Evolutionary conservation across 1,140 invertebrate genomes (phyloP).

Genomic region (Plectrocnemia conspersa): DNA sequence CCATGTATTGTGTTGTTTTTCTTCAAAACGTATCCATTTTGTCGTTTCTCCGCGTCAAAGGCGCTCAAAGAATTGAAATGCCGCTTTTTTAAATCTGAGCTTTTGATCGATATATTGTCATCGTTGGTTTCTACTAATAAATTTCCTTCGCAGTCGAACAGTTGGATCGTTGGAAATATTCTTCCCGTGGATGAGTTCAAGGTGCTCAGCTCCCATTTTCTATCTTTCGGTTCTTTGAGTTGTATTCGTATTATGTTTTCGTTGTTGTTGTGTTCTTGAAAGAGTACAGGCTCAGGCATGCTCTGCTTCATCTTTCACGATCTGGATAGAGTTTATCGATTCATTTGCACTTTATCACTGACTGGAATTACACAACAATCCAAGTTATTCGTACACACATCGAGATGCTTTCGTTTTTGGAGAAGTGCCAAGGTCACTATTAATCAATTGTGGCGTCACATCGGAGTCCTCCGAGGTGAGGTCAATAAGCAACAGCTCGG

Average conservation of each 20-base stretch:
- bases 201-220: slow-evolving; percentile 50
- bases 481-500: neutral
- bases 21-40: slow-evolving; percentile 38
- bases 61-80: slow-evolving; percentile 42
- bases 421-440: slow-evolving; percentile 31
- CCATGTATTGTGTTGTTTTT: slow-evolving; percentile 49
- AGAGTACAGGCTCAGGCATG: slow-evolving; percentile 22
- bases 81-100: slow-evolving; percentile 37
- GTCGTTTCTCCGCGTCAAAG: slow-evolving; percentile 35
- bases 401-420: slow-evolving; percentile 27
- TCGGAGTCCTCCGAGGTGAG: neutral
- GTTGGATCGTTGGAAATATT: slow-evolving; percentile 49
- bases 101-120: slow-evolving; percentile 50
- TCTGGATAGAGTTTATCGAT: neutral
- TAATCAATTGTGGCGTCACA: slow-evolving; percentile 8
- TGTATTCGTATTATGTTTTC: slow-evolving; percentile 52
- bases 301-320: slow-evolving; percentile 23
- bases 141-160: slow-evolving; percentile 52
- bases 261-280: slow-evolving; percentile 44
- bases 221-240: slow-evolving; percentile 44
- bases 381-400: slow-evolving; percentile 6
- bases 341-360: neutral
- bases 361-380: slow-evolving; percentile 25
- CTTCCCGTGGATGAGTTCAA: slow-evolving; percentile 46
- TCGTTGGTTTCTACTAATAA: slow-evolving; percentile 51